phyloP scores from a whole-genome alignment of 2,113 vertebrate genomes.

The Periophthalmus modestus region DNA sequence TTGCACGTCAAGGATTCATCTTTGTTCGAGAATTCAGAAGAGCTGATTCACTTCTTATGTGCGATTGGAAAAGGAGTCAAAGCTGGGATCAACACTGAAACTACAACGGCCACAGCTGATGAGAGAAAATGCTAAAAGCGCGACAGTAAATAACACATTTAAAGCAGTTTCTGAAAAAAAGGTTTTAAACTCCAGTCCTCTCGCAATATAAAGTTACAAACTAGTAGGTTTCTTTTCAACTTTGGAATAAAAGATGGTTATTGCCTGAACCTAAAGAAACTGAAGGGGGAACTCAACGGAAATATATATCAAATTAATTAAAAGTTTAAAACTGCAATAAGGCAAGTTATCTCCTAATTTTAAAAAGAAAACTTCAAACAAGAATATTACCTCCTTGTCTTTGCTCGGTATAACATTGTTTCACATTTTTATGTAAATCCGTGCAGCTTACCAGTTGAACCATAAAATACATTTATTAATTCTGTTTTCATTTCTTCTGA shows the following conservation, averaged over 20 bases:
- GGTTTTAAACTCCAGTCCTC: background rate
- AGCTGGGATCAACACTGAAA: no score
- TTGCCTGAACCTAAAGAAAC: background rate
- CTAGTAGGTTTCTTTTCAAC: background rate
- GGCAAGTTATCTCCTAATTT: no score
- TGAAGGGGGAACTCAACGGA: background rate
- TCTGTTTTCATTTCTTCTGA: constrained; percentile 24
- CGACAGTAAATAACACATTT: background rate
- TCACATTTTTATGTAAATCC: constrained; percentile 21
- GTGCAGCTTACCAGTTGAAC: constrained; percentile 19
- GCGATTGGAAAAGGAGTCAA: no score
- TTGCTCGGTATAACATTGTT: constrained; percentile 8
- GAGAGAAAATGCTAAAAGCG: no score
- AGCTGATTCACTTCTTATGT: background rate
- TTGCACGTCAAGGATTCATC: background rate
- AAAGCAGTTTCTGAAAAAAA: background rate
- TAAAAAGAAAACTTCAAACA: background rate
- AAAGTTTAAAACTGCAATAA: no score
- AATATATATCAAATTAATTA: background rate
- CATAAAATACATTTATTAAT: constrained; percentile 39
- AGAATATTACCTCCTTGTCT: background rate
- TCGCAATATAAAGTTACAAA: background rate
- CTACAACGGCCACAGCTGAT: no score
- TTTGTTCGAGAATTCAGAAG: no score
- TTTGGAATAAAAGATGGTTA: background rate